Base-by-base conservation (phyloP, 2,797 vertebrate species). In the Cercopithecus mitis region DNA sequence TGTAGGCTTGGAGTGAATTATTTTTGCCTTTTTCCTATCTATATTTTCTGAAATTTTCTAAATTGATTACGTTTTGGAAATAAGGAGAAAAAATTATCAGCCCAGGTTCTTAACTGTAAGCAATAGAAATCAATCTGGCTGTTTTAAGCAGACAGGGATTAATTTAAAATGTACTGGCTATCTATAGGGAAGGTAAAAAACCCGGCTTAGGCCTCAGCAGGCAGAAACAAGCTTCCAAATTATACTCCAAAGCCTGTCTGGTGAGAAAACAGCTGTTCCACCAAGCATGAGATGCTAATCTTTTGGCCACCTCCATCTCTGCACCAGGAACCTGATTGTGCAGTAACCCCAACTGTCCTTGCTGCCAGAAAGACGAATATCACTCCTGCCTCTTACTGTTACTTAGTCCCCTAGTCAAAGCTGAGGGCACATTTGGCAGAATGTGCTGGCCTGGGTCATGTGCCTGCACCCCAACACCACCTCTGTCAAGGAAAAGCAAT, bases 21-120 rank as follows among this genome's bases (percentile, higher is more conserved):
- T n/a, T 47, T 75, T 55, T 58, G 17, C 20, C 15, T 73, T 79
- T 82, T 72, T 72, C 82, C 52, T 72, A 52, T 70, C 72, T 85
- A 4, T 50, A 77, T 47, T 77, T 82, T 79, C 89, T 92, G n/a
- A 82, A 90, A 36, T 52, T 83, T 91, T 97, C 81, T 86, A 83
- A 79, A 47, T 22, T 25, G 27, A 94, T 89, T 75, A 90, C 20
- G 41, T 41, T 87, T 95, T 91, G 43, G n/a, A 95, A 72, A n/a
- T 43, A n/a, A 94, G 47, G 7, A 70, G 43, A 7, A 52, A 30
- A 73, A 13, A 67, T 70, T 64, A 50, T 64, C 22, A 76, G 61
- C 13, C 45, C 19, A 73, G 30, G 41, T 90, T 94, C 85, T 88
- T 93, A 30, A 72, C 15, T 27, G 1, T 9, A 91, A 73, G 83